These are phyloP conservation scores for Pogona vitticeps DNA, from an alignment of 2,113 vertebrate genomes.

Conservation along the genomic window DNA sequence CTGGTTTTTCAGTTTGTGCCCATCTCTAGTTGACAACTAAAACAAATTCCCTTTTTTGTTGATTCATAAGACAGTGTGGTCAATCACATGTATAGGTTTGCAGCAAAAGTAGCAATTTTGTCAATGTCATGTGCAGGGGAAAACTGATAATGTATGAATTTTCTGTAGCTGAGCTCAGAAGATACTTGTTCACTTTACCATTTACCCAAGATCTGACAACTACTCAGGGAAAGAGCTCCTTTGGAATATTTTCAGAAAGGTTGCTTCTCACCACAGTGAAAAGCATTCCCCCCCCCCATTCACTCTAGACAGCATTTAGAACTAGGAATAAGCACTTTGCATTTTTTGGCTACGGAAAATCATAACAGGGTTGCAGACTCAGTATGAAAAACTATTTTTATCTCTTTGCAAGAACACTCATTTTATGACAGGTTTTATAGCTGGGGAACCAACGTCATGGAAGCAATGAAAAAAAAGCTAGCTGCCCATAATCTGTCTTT, in stretches of 20 bases:
- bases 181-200: neutral
- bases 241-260: neutral
- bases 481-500: neutral
- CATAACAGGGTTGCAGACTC: constrained; percentile 6
- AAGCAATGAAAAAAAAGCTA: constrained; percentile 8
- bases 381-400: constrained; percentile 23
- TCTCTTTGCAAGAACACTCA: constrained; percentile 13
- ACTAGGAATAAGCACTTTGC: neutral
- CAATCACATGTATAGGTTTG: neutral
- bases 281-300: neutral
- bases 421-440: constrained; percentile 26
- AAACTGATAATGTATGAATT: neutral
- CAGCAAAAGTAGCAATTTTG: neutral
- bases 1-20: no score
- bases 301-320: neutral
- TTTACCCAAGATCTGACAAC: neutral
- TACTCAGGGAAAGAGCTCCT: neutral
- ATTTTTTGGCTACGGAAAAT: neutral
- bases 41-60: no score
- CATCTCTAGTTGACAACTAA: no score
- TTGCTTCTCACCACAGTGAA: neutral
- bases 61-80: neutral
- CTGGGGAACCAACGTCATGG: neutral
- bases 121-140: neutral
- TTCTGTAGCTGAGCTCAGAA: neutral